Evolutionary conservation across 2,797 vertebrate species (phyloP).

Genomic region (Chloroceryle inda): DNA sequence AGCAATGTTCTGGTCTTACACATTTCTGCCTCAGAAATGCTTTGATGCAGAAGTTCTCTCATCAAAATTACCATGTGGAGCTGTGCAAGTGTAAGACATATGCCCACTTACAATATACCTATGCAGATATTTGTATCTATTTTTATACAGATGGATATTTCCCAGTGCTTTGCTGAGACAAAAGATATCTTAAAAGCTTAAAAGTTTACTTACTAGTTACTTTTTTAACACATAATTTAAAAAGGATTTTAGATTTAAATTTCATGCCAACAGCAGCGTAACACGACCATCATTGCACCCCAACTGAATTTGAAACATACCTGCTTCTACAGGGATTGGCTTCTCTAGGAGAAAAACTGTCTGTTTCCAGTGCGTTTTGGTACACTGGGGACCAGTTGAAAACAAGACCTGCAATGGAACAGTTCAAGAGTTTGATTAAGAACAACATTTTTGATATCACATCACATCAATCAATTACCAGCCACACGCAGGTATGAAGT

Average conservation of each 20-base stretch:
- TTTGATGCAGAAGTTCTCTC: neutral
- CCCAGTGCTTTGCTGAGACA: neutral
- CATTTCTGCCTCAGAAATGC: neutral
- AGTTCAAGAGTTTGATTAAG: slow-evolving; percentile 79
- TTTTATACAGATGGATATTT: neutral
- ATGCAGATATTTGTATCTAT: neutral
- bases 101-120: neutral
- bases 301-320: slow-evolving; percentile 70
- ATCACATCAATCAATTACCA: slow-evolving; percentile 77
- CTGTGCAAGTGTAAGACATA: neutral
- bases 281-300: neutral
- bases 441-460: slow-evolving; percentile 77
- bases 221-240: neutral
- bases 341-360: slow-evolving; percentile 91
- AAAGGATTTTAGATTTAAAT: neutral
- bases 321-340: slow-evolving; percentile 87
- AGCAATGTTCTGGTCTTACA: neutral
- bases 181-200: neutral
- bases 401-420: slow-evolving; percentile 88
- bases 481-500: slow-evolving; percentile 66
- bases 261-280: neutral
- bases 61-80: neutral
- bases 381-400: slow-evolving; percentile 90
- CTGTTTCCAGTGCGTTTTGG: slow-evolving; percentile 96
- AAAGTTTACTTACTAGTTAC: neutral